phyloP scores from a whole-genome alignment of 2,888 invertebrate species.

The Rhamphomyia laevipes region DNA sequence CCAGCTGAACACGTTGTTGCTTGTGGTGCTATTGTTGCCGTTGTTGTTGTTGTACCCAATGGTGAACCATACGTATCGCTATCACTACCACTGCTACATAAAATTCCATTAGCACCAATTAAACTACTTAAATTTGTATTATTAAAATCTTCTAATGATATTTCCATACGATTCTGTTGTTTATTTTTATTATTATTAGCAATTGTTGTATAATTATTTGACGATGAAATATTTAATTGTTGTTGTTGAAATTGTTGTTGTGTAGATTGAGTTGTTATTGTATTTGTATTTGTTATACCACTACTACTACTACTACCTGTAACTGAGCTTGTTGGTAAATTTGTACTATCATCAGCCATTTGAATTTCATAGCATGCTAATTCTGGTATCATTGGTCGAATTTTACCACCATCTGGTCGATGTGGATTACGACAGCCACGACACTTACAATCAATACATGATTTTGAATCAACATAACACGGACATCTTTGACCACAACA shows the following conservation, averaged over 20 bases:
- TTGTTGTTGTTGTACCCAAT: neutral
- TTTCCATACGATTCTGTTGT: constrained; percentile 1
- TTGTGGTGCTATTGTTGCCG: constrained; percentile 10
- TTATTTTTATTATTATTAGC: neutral
- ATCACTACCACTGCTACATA: too few species aligned
- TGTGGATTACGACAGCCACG: constrained; percentile 89
- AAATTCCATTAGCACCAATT: too few species aligned
- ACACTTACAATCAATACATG: constrained; percentile 83
- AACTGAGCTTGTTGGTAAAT: constrained; percentile 13
- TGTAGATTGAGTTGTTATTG: constrained; percentile 1
- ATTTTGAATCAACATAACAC: constrained; percentile 83
- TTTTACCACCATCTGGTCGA: constrained; percentile 68
- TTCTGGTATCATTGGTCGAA: constrained; percentile 51
- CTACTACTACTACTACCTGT: constrained; percentile 17
- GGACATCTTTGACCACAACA: constrained; percentile 92
- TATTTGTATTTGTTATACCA: constrained; percentile 11
- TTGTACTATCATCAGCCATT: constrained; percentile 25
- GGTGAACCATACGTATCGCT: too few species aligned
- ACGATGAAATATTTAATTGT: constrained; percentile 7
- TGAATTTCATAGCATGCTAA: constrained; percentile 49
- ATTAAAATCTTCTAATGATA: constrained; percentile 1
- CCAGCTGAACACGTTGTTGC: constrained; percentile 14
- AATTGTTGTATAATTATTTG: constrained; percentile 7
- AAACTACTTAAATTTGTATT: neutral
- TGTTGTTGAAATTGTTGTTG: neutral